Base-by-base conservation (phyloP, 2,797 vertebrate species). In the Phrynocephalus vlangalii region DNA sequence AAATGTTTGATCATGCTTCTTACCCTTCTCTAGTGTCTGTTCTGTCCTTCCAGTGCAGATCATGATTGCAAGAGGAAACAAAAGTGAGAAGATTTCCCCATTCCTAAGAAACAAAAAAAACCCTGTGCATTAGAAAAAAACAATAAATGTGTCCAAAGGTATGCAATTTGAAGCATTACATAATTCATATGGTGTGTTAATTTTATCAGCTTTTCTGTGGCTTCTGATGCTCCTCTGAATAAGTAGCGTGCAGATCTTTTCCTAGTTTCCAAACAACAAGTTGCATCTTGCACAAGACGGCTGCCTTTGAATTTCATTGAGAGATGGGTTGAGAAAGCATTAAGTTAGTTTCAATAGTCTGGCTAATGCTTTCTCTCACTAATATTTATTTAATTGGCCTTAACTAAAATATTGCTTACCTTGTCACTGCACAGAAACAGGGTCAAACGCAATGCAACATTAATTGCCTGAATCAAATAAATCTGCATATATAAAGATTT, bases 221-320 rank as follows among this genome's bases (percentile, higher is more conserved):
- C 95, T 92, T 95, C 94, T 92, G 91, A 90, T 94, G 91, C 88
- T 93, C 73, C 87, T 91, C 86, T 91, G 95, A 94, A 87, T 84
- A 91, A 92, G 94, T 91, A 76, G 90, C 91, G 92, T 93, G 93
- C 26, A 94, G 94, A 96, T 94, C 92, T 96, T 94, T 94, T 60
- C 83, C 89, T 83, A 85, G 83, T 87, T 92, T 95, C 92, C 89
- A 94, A 93, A 94, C 90, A 6, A 26, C 88, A 90, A 94, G 87
- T 92, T 88, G 20, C 76, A 86, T 92, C 93, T 94, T 95, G 93
- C 81, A 80, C 89, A 92, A 94, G 92, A 90, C 92, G 86, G 88
- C 79, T 95, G 88, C 83, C 88, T 95, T 96, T 95, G 79, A 87
- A 87, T 90, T 95, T 94, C 88, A 91, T 80, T 93, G 91, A 93